These are phyloP conservation scores for Acleris cristana DNA, from an alignment of 2,888 invertebrate genomes.

Conservation along the genomic window DNA sequence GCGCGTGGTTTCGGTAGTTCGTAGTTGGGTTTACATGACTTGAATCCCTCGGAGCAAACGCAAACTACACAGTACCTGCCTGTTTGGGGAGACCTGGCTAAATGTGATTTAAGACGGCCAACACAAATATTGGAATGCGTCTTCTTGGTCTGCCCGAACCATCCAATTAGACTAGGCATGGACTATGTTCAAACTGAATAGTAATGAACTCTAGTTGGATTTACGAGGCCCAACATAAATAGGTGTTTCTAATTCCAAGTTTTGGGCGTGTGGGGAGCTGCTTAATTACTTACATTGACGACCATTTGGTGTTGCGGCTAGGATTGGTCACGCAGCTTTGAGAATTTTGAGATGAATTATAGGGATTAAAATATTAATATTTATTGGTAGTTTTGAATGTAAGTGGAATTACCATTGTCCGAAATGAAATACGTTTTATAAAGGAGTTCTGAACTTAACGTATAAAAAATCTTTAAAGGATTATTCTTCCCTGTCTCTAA, in stretches of 20 bases:
- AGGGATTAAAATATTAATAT: background rate
- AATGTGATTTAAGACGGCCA: constrained; percentile 79
- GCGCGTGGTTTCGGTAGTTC: constrained; percentile 56
- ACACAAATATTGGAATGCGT: constrained; percentile 77
- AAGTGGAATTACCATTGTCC: too few species aligned
- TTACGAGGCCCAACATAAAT: constrained; percentile 29
- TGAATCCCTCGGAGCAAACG: constrained; percentile 73
- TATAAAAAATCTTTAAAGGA: too few species aligned
- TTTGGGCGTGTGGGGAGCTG: constrained; percentile 27
- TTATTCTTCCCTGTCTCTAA: too few species aligned
- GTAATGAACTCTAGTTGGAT: constrained; percentile 56
- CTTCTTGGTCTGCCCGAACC: constrained; percentile 60
- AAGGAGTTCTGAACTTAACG: too few species aligned
- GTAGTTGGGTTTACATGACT: constrained; percentile 60
- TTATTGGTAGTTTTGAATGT: too few species aligned
- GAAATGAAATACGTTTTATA: too few species aligned
- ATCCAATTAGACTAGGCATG: constrained; percentile 70
- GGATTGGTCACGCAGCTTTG: background rate
- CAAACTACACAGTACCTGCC: constrained; percentile 78
- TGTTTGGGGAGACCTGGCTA: constrained; percentile 69
- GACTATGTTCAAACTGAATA: constrained; percentile 66
- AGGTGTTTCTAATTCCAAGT: constrained; percentile 35
- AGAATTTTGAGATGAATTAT: background rate
- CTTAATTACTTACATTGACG: constrained; percentile 21
- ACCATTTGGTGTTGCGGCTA: background rate